These are phyloP conservation scores for Hapalemur alaotrensis DNA, from an alignment of 2,797 vertebrate genomes.

Conservation along the genomic window DNA sequence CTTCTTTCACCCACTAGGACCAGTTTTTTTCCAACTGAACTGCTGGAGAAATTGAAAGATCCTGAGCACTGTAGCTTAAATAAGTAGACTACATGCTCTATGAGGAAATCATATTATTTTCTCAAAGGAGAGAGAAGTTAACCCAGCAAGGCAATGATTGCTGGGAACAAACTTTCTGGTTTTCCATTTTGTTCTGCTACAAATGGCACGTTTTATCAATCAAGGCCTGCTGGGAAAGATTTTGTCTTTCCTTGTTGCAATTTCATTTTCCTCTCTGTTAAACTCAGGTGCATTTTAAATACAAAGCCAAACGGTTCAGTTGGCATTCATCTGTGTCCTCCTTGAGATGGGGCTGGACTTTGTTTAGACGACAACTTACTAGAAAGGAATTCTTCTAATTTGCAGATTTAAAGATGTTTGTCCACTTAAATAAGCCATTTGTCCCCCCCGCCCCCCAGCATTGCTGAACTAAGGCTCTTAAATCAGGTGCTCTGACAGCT, in stretches of 20 bases:
- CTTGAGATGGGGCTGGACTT: conserved; percentile 23
- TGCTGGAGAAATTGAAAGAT: conserved; percentile 83
- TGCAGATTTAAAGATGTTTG: conserved; percentile 55
- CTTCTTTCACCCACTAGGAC: conserved; percentile 80
- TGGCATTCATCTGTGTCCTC: conserved; percentile 71
- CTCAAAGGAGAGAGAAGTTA: conserved; percentile 85
- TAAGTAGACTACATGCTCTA: conserved; percentile 83
- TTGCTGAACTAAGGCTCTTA: not conserved
- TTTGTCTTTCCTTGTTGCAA: conserved; percentile 76
- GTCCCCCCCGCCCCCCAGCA: not conserved
- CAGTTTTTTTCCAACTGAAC: conserved; percentile 80
- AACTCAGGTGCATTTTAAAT: conserved; percentile 74
- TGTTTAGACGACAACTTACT: conserved; percentile 26
- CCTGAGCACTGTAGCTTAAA: conserved; percentile 83
- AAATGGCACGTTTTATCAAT: conserved; percentile 83
- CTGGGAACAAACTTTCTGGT: conserved; percentile 84
- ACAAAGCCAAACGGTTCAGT: conserved; percentile 41
- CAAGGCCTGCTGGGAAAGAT: conserved; percentile 79
- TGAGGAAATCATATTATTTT: conserved; percentile 84
- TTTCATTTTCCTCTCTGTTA: conserved; percentile 80
- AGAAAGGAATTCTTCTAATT: conserved; percentile 50
- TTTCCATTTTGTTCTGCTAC: conserved; percentile 80
- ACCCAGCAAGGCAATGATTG: conserved; percentile 80
- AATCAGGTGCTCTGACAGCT: not conserved
- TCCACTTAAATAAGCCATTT: conserved; percentile 55